Evolutionary conservation across 2,888 invertebrate genomes (phyloP).

Genomic region (Agriopis marginaria): DNA sequence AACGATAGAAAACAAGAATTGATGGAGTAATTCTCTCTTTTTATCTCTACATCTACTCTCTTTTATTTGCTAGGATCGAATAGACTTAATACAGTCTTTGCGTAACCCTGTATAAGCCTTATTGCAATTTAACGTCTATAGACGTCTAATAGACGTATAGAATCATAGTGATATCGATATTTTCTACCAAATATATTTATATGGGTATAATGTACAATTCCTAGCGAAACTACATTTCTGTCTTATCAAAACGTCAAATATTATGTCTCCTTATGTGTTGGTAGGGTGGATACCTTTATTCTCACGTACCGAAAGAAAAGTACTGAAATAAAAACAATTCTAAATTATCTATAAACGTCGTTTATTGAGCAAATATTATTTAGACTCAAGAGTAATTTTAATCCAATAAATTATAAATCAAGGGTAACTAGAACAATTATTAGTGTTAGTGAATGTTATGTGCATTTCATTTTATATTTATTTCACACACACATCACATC

Average conservation of each 20-base stretch:
- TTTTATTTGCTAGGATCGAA: too few relatives aligned
- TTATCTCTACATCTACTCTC: too few relatives aligned
- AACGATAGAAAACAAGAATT: too few relatives aligned
- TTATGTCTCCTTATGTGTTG: too few relatives aligned
- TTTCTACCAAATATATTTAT: neutral
- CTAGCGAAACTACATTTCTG: neutral
- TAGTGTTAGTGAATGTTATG: slow-evolving; percentile 22
- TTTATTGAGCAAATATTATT: slow-evolving; percentile 42
- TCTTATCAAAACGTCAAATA: neutral
- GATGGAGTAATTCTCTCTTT: too few relatives aligned
- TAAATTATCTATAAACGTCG: slow-evolving; percentile 28
- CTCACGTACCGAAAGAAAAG: neutral
- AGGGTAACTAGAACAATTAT: slow-evolving; percentile 33
- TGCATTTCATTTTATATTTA: slow-evolving; percentile 6
- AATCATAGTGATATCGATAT: too few relatives aligned
- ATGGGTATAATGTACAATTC: neutral
- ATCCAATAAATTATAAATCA: slow-evolving; percentile 17
- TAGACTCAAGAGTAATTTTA: slow-evolving; percentile 34
- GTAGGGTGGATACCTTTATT: too few relatives aligned
- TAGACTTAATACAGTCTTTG: too few relatives aligned
- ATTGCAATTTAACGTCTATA: neutral
- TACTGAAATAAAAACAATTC: slow-evolving; percentile 7
- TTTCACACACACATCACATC: too few relatives aligned
- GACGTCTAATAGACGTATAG: too few relatives aligned
- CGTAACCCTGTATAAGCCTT: too few relatives aligned